Evolutionary conservation across 2,797 vertebrate species (phyloP).

Genomic region (Rhinella marina): DNA sequence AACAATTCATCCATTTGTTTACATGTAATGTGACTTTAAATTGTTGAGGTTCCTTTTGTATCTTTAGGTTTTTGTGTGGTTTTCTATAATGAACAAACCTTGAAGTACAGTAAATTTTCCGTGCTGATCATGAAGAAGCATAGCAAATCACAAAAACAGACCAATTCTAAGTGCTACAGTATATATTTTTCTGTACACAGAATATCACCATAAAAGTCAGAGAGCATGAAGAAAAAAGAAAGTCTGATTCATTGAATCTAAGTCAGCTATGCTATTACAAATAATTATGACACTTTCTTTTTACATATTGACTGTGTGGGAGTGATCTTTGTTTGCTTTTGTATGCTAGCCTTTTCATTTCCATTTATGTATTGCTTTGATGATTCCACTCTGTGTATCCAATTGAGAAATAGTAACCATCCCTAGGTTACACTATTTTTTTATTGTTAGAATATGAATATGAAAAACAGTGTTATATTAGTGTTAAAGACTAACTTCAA

Average conservation of each 20-base stretch:
- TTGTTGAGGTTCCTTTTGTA: too few species aligned
- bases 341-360: not conserved
- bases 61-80: too few species aligned
- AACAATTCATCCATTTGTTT: too few species aligned
- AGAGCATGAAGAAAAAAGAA: not conserved
- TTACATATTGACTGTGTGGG: slow-evolving; percentile 13
- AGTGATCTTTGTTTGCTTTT: slow-evolving; percentile 23
- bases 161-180: not conserved
- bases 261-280: not conserved
- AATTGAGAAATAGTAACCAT: not conserved
- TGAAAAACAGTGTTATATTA: not conserved
- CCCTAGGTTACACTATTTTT: not conserved
- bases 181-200: not conserved
- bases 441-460: not conserved
- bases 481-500: too few species aligned
- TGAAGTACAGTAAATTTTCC: too few species aligned
- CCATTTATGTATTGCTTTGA: not conserved
- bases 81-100: too few species aligned
- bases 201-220: too few species aligned
- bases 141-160: too few species aligned
- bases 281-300: slow-evolving; percentile 5
- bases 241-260: not conserved
- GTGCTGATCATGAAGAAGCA: too few species aligned
- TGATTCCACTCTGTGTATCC: not conserved
- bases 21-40: too few species aligned